These are phyloP conservation scores for Mactra quadrangularis DNA, from an alignment of 1,140 invertebrate genomes.

Conservation along the genomic window DNA sequence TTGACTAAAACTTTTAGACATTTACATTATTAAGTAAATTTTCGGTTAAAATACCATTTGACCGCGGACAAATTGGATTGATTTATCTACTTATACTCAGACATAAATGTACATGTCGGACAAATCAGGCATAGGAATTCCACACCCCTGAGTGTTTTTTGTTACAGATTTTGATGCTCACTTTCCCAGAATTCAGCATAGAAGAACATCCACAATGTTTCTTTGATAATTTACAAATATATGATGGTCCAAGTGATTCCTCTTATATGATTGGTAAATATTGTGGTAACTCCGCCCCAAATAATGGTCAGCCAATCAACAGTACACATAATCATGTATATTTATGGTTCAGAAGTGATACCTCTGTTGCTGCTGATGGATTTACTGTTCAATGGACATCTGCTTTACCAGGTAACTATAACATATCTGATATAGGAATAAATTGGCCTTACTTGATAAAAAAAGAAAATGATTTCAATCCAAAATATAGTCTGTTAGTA, in stretches of 20 bases:
- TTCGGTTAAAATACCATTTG: too few species aligned
- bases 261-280: slow-evolving; percentile 87
- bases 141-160: too few species aligned
- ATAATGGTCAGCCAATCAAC: slow-evolving; percentile 83
- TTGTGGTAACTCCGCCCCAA: slow-evolving; percentile 91
- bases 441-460: too few species aligned
- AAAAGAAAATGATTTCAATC: too few species aligned
- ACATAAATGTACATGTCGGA: too few species aligned
- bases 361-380: slow-evolving; percentile 69
- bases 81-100: too few species aligned
- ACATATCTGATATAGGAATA: too few species aligned
- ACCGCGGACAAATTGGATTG: too few species aligned
- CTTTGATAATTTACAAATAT: slow-evolving; percentile 82
- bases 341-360: slow-evolving; percentile 80
- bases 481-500: too few species aligned
- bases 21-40: too few species aligned
- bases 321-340: slow-evolving; percentile 87
- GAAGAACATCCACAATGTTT: slow-evolving; percentile 80
- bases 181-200: slow-evolving; percentile 86
- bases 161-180: slow-evolving; percentile 77
- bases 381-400: slow-evolving; percentile 85
- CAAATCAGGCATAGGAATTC: too few species aligned
- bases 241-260: slow-evolving; percentile 88
- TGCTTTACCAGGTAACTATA: slow-evolving; percentile 81
- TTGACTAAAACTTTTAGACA: too few species aligned